Evolutionary conservation across 2,113 vertebrate genomes (phyloP).

Genomic region (Odontesthes bonariensis): DNA sequence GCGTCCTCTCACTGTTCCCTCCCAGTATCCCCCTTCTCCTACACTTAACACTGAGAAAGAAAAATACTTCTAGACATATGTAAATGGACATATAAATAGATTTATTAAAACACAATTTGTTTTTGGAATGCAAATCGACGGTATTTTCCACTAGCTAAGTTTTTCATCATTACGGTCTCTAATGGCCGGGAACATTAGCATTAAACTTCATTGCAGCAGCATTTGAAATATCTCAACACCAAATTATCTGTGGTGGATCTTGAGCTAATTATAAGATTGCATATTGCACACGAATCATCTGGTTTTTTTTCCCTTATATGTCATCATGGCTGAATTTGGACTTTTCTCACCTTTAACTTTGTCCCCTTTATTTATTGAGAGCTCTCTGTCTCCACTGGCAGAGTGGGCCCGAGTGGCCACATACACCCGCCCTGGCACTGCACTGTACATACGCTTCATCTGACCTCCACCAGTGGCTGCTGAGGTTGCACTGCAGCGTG

Average conservation of each 20-base stretch:
- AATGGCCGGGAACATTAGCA: neutral
- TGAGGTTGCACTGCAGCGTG: conserved; percentile 57
- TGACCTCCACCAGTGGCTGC: conserved; percentile 68
- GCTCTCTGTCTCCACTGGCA: conserved; percentile 88
- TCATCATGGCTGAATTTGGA: neutral
- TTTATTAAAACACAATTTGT: no score
- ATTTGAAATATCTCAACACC: neutral
- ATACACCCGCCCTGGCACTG: conserved; percentile 90
- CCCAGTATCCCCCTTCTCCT: conserved; percentile 94
- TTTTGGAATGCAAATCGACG: no score
- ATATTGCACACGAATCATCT: neutral
- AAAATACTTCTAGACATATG: neutral
- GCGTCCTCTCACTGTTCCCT: conserved; percentile 91
- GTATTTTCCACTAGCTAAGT: no score
- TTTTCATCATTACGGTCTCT: neutral
- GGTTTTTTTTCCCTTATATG: neutral
- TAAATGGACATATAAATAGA: neutral
- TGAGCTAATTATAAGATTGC: no score
- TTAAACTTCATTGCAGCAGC: neutral
- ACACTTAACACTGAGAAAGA: conserved; percentile 87
- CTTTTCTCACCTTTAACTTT: conserved; percentile 89
- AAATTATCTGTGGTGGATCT: no score
- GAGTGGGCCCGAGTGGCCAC: conserved; percentile 89
- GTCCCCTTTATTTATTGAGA: conserved; percentile 92
- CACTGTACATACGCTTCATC: conserved; percentile 90